Base-by-base conservation (phyloP, 2,888 invertebrate species). In the Anorthoa munda region DNA sequence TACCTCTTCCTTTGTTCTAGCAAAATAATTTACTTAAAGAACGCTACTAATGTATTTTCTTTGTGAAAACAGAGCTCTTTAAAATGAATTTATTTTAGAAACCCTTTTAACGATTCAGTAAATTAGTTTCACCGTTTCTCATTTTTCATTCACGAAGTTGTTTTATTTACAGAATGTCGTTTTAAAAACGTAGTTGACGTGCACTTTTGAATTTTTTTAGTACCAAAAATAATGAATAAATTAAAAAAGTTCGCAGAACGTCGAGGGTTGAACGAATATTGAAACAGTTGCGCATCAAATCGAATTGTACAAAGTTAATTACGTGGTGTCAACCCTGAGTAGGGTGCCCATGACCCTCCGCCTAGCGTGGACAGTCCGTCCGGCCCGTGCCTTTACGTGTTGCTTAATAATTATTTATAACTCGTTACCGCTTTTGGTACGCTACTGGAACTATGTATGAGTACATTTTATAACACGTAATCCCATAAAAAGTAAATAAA, bases 261-360 rank as follows among this genome's bases (percentile, higher is more conserved):
- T 67, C 74, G 84, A 86, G 90, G 89, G 87, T 84, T 88, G 85
- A 89, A 88, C 83, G 89, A 89, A 91, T 91, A 92, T 91, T 90
- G 90, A 91, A 93, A 91, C 92, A 91, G 92, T 92, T 91, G 92
- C 90, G 90, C 88, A 74, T 87, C 90, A 91, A 92, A 93, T 94
- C 93, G 91, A 93, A 93, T 93, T 92, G 92, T 92, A 89, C 89
- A 89, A 91, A 94, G 93, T 93, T 94, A 94, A 95, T 95, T 94
- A 94, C 90, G 87, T 88, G 83, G 88, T 88, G 92, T 91, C 92
- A 90, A 87, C 87, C 88, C 88, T 93, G 93, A 93, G 91, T 85
- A 92, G 93, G 94, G 93, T 92, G 50, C 21, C 85, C 87, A 79
- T 75, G 83, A 85, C 86, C 81, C 82, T 82, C 74, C 75, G 77